phyloP scores from a whole-genome alignment of 2,113 vertebrate genomes.

The Gasterosteus nipponicus region DNA sequence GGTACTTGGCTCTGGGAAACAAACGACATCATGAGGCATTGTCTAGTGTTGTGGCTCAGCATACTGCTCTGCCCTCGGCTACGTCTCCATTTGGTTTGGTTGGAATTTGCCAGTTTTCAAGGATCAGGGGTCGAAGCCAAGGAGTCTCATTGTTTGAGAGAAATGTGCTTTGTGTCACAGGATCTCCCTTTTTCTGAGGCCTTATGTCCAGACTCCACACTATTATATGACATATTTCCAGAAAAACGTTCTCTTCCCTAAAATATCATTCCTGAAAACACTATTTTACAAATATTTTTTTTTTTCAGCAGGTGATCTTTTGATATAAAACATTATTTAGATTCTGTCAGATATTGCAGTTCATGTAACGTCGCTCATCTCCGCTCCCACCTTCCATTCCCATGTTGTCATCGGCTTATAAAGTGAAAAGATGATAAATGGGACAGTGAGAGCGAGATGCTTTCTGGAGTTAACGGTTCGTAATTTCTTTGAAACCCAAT shows the following conservation, averaged over 20 bases:
- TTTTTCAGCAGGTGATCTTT: slow-evolving; percentile 19
- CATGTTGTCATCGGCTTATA: slow-evolving; percentile 24
- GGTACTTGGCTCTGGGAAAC: slow-evolving; percentile 51
- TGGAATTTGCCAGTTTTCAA: slow-evolving; percentile 52
- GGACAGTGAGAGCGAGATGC: slow-evolving; percentile 34
- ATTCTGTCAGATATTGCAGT: slow-evolving; percentile 24
- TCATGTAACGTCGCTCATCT: slow-evolving; percentile 1
- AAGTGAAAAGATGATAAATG: slow-evolving; percentile 35
- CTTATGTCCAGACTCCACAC: slow-evolving; percentile 5
- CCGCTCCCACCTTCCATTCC: slow-evolving; percentile 11
- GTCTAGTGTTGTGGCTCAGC: slow-evolving; percentile 54
- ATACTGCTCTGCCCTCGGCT: slow-evolving; percentile 43
- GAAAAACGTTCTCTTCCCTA: neutral
- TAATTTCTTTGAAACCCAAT: slow-evolving; percentile 54
- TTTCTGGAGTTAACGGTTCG: slow-evolving; percentile 41
- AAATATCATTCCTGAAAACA: slow-evolving; percentile 6
- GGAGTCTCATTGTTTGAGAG: slow-evolving; percentile 34
- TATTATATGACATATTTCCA: neutral
- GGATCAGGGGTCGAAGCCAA: slow-evolving; percentile 52
- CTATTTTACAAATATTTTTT: neutral
- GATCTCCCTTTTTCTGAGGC: neutral
- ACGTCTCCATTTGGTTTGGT: slow-evolving; percentile 41
- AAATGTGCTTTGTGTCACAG: slow-evolving; percentile 32
- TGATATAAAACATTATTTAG: slow-evolving; percentile 18
- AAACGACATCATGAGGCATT: slow-evolving; percentile 54